Percentiles rank a stretch among this genome's conserved stretches.
Conservation (phyloP, 2,113 vertebrate genomes). For the Oostethus manadensis region DNA sequence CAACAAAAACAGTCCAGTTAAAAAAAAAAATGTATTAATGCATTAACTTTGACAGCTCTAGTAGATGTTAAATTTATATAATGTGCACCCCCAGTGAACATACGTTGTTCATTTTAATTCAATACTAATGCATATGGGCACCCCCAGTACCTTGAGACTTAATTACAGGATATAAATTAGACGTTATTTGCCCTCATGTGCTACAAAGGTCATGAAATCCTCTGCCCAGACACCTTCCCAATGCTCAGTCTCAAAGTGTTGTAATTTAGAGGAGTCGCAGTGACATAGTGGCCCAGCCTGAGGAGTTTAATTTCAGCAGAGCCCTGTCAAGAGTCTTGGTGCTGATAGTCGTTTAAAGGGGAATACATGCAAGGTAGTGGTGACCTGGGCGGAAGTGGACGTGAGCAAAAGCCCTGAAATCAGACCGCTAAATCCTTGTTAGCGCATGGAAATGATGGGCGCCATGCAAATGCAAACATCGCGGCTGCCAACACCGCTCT, state of each 20-base stretch:
- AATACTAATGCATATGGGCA: slow-evolving; percentile 8
- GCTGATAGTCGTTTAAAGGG: slow-evolving; percentile 15
- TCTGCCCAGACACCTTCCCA: not conserved
- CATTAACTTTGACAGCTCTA: too few relatives aligned
- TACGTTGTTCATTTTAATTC: slow-evolving; percentile 21
- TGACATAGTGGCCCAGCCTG: slow-evolving; percentile 5
- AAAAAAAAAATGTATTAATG: too few relatives aligned
- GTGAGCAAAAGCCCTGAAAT: slow-evolving; percentile 20
- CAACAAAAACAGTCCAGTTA: too few relatives aligned
- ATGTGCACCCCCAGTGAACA: too few relatives aligned
- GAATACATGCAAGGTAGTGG: slow-evolving; percentile 13
- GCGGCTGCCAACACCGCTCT: slow-evolving; percentile 40
- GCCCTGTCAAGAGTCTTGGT: not conserved
- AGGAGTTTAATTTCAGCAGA: not conserved
- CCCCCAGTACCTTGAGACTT: not conserved
- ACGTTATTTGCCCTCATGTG: slow-evolving; percentile 16
- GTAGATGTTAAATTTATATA: too few relatives aligned
- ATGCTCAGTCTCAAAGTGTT: slow-evolving; percentile 5
- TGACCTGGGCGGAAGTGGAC: slow-evolving; percentile 18
- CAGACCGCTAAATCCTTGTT: slow-evolving; percentile 20
- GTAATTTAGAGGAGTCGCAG: slow-evolving; percentile 6
- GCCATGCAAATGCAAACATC: slow-evolving; percentile 43
- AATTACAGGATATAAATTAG: slow-evolving; percentile 26
- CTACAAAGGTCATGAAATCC: slow-evolving; percentile 12
- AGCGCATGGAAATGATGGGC: slow-evolving; percentile 28